Base-by-base conservation (phyloP, 2,113 vertebrate species). In the Xyliphius kryptos region DNA sequence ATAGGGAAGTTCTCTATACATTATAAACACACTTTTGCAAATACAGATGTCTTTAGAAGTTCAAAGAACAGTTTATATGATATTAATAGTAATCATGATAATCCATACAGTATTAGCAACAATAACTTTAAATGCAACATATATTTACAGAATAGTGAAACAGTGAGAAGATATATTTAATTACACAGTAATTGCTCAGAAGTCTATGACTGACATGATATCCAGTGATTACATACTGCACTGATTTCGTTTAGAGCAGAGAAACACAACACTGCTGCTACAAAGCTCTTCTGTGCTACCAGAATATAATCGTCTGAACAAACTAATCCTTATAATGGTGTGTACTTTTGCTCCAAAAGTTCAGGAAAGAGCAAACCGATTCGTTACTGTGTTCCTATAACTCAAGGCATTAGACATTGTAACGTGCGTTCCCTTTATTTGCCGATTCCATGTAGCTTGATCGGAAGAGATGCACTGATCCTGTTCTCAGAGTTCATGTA, bases 161-260 rank as follows among this genome's bases (percentile, higher is more conserved):
- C 76, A 79, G 64, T 38, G 75, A 77, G 74, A 60, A 49, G 79
- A 76, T 82, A 58, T 72, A 69, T 77, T 73, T 85, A 83, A 84
- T 85, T 86, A 84, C 86, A 86, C 77, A 85, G 85, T 85, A 86
- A 88, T 86, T 84, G 80, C 78, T 86, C 75, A 80, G 78, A 77
- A 77, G 67, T 81, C 74, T 79, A 68, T 77, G 69, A 82, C 73
- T 80, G 80, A 78, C 71, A 65, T 76, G 68, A 74, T 80, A 79
- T 76, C 60, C 66, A 77, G 77, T 78, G 78, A 75, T 78, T 67
- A 56, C 46, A 22, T 75, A 72, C 75, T 69, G 71, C 69, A 68
- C 72, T 72, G 58, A 52, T 63, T 48, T 70, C 69, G 70, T 70
- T 63, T 61, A 43, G 51, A 57, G 61, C 17, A 49, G 64, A 52